Percentiles rank a stretch among this genome's conserved stretches.
Conservation (phyloP, 2,797 vertebrate genomes). For the Thripadectes ignobilis region DNA sequence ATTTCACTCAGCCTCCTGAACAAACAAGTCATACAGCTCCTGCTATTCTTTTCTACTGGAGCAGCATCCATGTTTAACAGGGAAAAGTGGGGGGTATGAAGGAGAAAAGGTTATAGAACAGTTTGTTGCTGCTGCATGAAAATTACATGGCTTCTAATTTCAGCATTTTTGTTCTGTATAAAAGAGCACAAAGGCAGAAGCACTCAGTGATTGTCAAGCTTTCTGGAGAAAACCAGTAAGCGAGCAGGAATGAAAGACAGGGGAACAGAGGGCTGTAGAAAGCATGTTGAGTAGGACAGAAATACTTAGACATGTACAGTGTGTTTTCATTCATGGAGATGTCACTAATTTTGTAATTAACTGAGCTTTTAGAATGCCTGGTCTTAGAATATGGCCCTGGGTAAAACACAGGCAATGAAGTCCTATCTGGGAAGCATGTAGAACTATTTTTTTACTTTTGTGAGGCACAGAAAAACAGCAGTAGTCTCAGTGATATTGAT, state of each 20-base stretch:
- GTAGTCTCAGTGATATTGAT: not conserved
- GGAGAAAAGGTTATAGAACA: not conserved
- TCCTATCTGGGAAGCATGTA: not conserved
- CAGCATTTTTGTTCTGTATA: not conserved
- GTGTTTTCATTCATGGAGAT: not conserved
- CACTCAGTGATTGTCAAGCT: not conserved
- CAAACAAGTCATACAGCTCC: not conserved
- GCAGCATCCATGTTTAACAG: not conserved
- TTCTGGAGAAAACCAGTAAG: not conserved
- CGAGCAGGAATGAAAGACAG: not conserved
- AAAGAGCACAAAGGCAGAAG: not conserved
- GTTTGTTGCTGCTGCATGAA: not conserved
- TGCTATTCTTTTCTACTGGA: not conserved
- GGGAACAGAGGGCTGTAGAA: fast-evolving
- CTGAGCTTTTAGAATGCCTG: not conserved
- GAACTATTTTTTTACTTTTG: not conserved
- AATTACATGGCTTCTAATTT: not conserved
- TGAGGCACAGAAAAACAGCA: not conserved
- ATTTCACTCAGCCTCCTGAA: not conserved
- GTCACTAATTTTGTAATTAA: not conserved
- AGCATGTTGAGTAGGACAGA: fast-evolving
- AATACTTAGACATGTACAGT: not conserved
- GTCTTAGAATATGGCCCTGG: not conserved
- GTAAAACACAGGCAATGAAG: not conserved
- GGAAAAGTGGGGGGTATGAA: not conserved